A percentile compares a stretch with the other conserved stretches of the same genome.
phyloP scores from a whole-genome alignment of 1,140 invertebrate species.

The Dufourea novaeangliae region DNA sequence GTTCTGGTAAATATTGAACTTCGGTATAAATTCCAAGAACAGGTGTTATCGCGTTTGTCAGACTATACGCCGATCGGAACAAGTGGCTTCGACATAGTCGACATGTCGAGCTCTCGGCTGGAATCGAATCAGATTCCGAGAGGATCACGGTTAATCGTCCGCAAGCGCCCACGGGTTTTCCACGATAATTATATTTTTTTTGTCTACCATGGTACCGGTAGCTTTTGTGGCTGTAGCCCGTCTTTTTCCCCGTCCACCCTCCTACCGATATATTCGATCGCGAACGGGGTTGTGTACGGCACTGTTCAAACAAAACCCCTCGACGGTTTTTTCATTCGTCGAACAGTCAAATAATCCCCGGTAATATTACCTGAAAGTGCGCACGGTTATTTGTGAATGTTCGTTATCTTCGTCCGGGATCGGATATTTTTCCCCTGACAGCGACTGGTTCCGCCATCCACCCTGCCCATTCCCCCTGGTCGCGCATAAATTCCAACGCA shows the following conservation, averaged over 20 bases:
- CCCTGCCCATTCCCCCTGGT: background rate
- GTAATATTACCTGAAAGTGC: slow-evolving; percentile 26
- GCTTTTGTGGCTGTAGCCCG: background rate
- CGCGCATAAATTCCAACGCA: slow-evolving; percentile 4
- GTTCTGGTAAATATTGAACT: background rate
- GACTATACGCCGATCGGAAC: background rate
- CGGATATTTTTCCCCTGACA: background rate
- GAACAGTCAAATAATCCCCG: slow-evolving; percentile 25
- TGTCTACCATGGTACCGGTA: background rate
- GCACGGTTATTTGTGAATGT: slow-evolving; percentile 31
- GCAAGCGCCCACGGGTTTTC: background rate
- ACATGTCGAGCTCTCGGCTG: background rate
- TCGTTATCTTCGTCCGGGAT: slow-evolving; percentile 9
- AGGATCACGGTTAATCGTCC: background rate
- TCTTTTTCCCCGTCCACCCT: background rate
- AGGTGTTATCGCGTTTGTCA: background rate
- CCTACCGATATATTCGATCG: no score
- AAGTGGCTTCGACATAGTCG: background rate
- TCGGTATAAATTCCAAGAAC: background rate
- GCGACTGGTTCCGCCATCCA: no score
- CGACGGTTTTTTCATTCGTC: slow-evolving; percentile 32
- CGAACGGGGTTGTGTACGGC: background rate
- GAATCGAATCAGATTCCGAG: background rate
- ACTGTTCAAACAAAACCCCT: slow-evolving; percentile 2
- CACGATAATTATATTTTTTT: background rate